Conservation (phyloP, 2,797 vertebrate genomes). For the Phyllotis vaccarum region DNA sequence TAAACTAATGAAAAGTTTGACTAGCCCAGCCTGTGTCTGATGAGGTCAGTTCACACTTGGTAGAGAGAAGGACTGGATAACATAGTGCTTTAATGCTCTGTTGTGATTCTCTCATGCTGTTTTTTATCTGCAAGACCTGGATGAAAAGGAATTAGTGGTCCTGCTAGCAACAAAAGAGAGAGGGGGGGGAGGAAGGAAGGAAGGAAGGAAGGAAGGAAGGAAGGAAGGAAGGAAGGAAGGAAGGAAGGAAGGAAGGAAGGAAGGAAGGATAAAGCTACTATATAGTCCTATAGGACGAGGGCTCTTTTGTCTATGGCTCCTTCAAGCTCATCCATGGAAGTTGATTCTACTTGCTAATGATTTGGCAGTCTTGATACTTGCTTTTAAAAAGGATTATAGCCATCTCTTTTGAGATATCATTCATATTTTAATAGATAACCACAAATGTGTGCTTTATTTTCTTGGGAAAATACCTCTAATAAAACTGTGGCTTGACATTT, state of each 20-base stretch:
- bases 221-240: neutral
- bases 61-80: neutral
- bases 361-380: neutral
- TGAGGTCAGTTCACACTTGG: neutral
- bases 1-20: neutral
- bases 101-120: neutral
- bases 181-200: too few species aligned
- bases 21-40: neutral
- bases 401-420: constrained; percentile 57
- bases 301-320: neutral
- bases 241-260: too few species aligned
- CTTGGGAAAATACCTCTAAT: constrained; percentile 81
- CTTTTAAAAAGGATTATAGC: neutral
- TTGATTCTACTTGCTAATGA: neutral
- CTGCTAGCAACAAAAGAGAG: neutral
- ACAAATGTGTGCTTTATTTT: constrained; percentile 78
- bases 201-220: too few species aligned
- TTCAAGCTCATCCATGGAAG: neutral
- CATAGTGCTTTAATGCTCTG: neutral
- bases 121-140: neutral
- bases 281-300: accelerated
- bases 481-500: constrained; percentile 79
- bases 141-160: neutral
- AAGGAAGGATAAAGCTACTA: neutral
- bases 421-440: constrained; percentile 72